Percentiles rank a stretch among this genome's conserved stretches.
These are phyloP conservation scores for Mesocentrotus franciscanus DNA, from an alignment of 53 echinoderm and acorn worm genomes.

Conservation along the genomic window DNA sequence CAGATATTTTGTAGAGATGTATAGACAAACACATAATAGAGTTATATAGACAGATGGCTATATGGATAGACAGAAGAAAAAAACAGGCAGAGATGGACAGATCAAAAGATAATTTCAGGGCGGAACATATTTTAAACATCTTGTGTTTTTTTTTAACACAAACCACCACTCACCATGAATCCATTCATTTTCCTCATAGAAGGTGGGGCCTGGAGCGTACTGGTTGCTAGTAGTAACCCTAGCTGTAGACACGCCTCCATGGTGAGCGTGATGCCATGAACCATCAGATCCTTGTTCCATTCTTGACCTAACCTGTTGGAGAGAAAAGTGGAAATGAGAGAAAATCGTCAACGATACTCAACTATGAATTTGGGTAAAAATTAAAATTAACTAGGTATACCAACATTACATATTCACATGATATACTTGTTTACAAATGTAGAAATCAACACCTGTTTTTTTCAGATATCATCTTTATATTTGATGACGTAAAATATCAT, in stretches of 20 bases:
- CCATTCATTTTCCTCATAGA: slow-evolving; percentile 81
- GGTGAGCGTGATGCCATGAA: slow-evolving; percentile 79
- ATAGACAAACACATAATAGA: too few relatives aligned
- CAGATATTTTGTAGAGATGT: too few relatives aligned
- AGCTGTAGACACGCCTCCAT: slow-evolving; percentile 74
- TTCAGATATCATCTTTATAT: too few relatives aligned
- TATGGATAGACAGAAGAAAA: too few relatives aligned
- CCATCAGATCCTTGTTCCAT: slow-evolving; percentile 80
- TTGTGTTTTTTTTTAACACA: too few relatives aligned
- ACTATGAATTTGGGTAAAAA: not conserved
- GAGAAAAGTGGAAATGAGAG: not conserved
- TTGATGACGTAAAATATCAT: too few relatives aligned
- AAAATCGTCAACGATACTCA: not conserved
- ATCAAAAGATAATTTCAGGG: too few relatives aligned
- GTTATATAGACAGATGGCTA: too few relatives aligned
- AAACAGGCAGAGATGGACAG: too few relatives aligned
- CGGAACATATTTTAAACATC: too few relatives aligned
- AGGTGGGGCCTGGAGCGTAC: slow-evolving; percentile 75
- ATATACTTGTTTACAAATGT: too few relatives aligned
- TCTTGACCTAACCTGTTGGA: slow-evolving; percentile 66
- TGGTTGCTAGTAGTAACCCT: slow-evolving; percentile 71
- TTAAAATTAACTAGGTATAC: not conserved
- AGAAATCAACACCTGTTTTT: too few relatives aligned
- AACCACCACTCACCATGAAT: slow-evolving; percentile 68
- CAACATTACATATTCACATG: not conserved